Conservation (phyloP, 2,113 vertebrate species). For the Lipotes vexillifer region DNA sequence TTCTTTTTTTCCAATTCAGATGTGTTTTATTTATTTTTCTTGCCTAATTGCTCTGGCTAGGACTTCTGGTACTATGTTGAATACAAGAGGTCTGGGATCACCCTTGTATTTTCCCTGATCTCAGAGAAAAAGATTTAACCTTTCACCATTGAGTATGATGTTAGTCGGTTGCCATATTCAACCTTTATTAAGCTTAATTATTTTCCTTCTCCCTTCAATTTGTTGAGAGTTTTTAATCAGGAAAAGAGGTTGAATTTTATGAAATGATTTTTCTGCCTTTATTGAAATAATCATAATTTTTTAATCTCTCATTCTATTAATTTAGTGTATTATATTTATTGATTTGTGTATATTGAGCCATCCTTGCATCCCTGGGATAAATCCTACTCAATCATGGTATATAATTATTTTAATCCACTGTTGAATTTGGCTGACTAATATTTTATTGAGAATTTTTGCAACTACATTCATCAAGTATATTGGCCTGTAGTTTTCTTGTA, state of each 20-base stretch:
- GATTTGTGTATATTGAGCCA: background rate
- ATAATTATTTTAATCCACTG: background rate
- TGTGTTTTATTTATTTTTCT: background rate
- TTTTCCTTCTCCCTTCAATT: background rate
- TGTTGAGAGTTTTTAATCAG: background rate
- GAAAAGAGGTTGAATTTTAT: background rate
- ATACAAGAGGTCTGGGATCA: background rate
- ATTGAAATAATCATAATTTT: background rate
- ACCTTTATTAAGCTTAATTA: background rate
- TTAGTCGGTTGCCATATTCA: background rate
- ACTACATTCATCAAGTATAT: background rate
- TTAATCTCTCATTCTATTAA: background rate
- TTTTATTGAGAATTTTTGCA: background rate
- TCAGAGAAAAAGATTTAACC: background rate
- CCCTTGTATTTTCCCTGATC: background rate
- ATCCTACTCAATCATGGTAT: background rate
- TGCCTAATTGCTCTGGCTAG: background rate
- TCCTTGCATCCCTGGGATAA: background rate
- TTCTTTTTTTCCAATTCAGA: background rate
- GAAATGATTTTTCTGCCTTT: background rate
- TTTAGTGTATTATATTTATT: background rate
- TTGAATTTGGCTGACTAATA: background rate
- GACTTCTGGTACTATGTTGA: no score
- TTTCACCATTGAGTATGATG: background rate
- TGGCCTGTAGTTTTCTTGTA: no score